Base-by-base conservation (phyloP, 64 coral and sea anemone species). In the Actinia equina region DNA sequence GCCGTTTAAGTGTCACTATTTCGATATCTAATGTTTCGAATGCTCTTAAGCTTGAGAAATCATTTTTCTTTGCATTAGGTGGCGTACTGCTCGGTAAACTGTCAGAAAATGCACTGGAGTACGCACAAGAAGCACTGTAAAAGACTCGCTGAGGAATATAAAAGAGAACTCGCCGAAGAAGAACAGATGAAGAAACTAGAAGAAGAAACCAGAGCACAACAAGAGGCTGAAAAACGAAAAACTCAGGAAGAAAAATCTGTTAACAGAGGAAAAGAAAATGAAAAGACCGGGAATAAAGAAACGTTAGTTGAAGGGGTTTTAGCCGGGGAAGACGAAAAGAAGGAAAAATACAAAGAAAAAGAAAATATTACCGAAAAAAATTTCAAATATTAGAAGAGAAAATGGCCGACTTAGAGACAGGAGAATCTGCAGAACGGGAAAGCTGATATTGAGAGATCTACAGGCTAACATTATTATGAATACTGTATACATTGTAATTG, bases 81-180 rank as follows among this genome's bases (percentile, higher is more conserved):
- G 56, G 87, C 88, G 16, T 99, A 99, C 46, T 99, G 97, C 79
- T 87, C 85, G 15, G 88, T 94, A 23, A 89, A 87, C 17, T 99
- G 97, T 88, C 97, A 99, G 63, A 99, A 95, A 82, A 79, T 95
- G 6, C 97, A 99, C 71, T 99, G 97, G 97, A 57, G 80, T 22
- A 95, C 97, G 8, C 97, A 99, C 56, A 99, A 99, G 86, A 93
- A 95, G 61, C 89, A 93, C 79, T 99, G 97, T 18, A 92, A 95
- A 80, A 25, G 86, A 52, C 54, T 94, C 22, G 92, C 90, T 7
- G 89, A 90, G 51, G 85, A 94, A 14, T 84, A 85, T 74, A 90
- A 94, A 60, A 60, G 92, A 17, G 59, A 91, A 80, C 80, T 86
- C 78, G 83, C 71, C 22, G 53, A 59, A 26, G 77, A 90, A 56